Evolutionary conservation across 2,888 invertebrate genomes (phyloP).

Genomic region (Campoletis raptor): DNA sequence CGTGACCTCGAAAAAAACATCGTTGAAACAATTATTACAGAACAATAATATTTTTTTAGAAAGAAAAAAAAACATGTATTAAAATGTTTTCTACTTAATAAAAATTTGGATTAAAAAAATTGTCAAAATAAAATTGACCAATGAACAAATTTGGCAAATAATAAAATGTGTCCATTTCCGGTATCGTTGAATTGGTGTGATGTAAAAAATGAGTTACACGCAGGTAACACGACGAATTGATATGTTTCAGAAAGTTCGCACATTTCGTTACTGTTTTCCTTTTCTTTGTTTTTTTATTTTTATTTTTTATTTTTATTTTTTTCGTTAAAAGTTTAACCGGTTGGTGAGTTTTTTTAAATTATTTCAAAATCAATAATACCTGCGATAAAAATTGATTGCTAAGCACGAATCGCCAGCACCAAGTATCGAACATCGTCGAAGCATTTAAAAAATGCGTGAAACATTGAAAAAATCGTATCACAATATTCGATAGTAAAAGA

Average conservation of each 20-base stretch:
- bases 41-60: neutral
- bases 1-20: too few species aligned
- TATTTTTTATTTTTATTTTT: neutral
- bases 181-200: constrained; percentile 35
- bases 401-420: constrained; percentile 42
- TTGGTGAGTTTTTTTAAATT: constrained; percentile 6
- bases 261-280: constrained; percentile 16
- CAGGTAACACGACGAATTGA: constrained; percentile 63
- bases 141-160: neutral
- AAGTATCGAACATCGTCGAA: constrained; percentile 44
- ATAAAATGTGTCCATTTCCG: constrained; percentile 12
- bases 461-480: neutral
- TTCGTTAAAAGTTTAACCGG: constrained; percentile 30
- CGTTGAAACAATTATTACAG: too few species aligned
- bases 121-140: neutral
- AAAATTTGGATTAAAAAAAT: neutral
- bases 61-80: neutral
- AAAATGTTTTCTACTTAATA: neutral
- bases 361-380: neutral
- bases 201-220: constrained; percentile 41
- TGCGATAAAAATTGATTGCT: constrained; percentile 17
- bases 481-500: constrained; percentile 3
- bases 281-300: neutral
- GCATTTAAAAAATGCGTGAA: constrained; percentile 12
- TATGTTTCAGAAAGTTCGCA: constrained; percentile 61